A percentile compares a stretch with the other conserved stretches of the same genome.
Conservation (phyloP, 2,797 vertebrate genomes). For the Rhabdophis nuchalis region DNA sequence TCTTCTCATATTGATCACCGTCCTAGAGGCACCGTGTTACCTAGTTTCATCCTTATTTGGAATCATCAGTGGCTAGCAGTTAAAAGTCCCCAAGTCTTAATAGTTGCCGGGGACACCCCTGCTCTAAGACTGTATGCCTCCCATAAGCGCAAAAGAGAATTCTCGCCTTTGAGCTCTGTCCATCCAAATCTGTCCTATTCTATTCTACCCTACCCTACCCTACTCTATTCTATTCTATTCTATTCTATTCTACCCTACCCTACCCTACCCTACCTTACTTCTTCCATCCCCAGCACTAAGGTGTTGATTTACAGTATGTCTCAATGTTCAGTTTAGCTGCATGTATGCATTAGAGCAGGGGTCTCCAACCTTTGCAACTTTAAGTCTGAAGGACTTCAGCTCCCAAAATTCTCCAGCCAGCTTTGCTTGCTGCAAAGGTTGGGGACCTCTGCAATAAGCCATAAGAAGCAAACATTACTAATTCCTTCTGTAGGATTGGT, state of each 20-base stretch:
- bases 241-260: no score
- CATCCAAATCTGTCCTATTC: neutral
- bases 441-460: no score
- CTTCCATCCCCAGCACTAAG: neutral
- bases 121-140: neutral
- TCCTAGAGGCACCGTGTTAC: neutral
- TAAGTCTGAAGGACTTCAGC: no score
- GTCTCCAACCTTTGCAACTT: no score
- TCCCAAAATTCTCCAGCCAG: no score
- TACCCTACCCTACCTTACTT: neutral
- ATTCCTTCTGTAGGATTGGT: neutral
- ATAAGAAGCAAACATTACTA: neutral
- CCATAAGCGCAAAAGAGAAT: neutral
- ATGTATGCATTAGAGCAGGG: neutral
- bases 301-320: neutral
- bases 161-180: neutral
- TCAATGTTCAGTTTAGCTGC: neutral
- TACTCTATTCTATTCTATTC: no score
- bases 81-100: neutral
- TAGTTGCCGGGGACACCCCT: neutral
- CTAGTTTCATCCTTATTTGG: neutral
- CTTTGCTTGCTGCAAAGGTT: no score
- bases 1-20: neutral
- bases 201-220: no score
- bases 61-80: neutral